These are phyloP conservation scores for Muscicapa striata DNA, from an alignment of 2,797 vertebrate species.

Conservation along the genomic window DNA sequence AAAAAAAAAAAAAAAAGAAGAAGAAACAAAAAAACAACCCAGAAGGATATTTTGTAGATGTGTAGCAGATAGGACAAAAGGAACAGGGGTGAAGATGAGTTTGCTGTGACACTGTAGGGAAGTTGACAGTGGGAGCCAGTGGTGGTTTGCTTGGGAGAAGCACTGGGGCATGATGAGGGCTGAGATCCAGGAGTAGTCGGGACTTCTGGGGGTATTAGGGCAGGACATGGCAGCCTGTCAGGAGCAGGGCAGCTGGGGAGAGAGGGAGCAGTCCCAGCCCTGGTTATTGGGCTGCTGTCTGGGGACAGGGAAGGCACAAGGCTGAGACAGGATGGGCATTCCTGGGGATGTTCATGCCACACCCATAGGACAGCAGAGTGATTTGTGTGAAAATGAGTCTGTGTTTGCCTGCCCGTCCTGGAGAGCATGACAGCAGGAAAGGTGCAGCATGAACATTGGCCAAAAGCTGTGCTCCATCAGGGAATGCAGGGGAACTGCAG, in stretches of 20 bases:
- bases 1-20: neutral
- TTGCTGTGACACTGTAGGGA: neutral
- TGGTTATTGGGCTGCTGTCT: neutral
- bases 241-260: fast-evolving
- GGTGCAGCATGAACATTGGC: fast-evolving
- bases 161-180: neutral
- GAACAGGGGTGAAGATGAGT: neutral
- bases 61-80: neutral
- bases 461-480: neutral
- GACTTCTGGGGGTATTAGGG: neutral
- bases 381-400: neutral
- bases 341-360: fast-evolving
- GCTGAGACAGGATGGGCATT: neutral
- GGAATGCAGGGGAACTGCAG: neutral
- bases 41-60: neutral
- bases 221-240: neutral
- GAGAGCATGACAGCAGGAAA: neutral
- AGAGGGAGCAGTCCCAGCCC: neutral
- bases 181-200: fast-evolving
- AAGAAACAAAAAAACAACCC: neutral
- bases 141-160: neutral
- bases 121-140: neutral
- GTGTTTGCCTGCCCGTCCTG: neutral
- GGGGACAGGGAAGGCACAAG: neutral
- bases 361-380: neutral